Percentiles rank a stretch among this genome's conserved stretches.
phyloP scores from a whole-genome alignment of 2,888 invertebrate genomes.

The Lochmaea capreae region DNA sequence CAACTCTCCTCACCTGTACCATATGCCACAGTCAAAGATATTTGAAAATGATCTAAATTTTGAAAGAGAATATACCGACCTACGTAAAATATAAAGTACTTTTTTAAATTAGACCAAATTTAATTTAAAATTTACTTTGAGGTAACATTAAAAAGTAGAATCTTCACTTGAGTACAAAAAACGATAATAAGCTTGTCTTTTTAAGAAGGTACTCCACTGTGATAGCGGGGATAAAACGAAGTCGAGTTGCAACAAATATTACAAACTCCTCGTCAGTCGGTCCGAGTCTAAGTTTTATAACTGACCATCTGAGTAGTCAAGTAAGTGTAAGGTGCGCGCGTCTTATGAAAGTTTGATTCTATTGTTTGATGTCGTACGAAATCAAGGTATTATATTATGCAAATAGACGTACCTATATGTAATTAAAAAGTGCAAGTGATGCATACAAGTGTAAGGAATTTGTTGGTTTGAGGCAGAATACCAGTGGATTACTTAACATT shows the following conservation, averaged over 20 bases:
- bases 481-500: slow-evolving; percentile 26
- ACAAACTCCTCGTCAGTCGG: slow-evolving; percentile 24
- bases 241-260: slow-evolving; percentile 18
- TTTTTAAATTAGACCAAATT: no score
- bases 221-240: slow-evolving; percentile 25
- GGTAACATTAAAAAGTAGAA: no score
- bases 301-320: slow-evolving; percentile 23
- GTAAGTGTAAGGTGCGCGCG: slow-evolving; percentile 25
- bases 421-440: slow-evolving; percentile 39
- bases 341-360: slow-evolving; percentile 20
- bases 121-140: no score
- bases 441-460: slow-evolving; percentile 40
- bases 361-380: slow-evolving; percentile 33
- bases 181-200: slow-evolving; percentile 4
- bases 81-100: no score
- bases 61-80: no score
- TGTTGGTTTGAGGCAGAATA: slow-evolving; percentile 23
- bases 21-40: no score
- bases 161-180: not conserved
- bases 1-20: no score
- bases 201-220: slow-evolving; percentile 1
- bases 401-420: slow-evolving; percentile 18
- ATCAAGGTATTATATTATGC: slow-evolving; percentile 36
- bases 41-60: no score
- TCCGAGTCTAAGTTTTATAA: slow-evolving; percentile 14